Conservation (phyloP, 2,888 invertebrate species). For the Nomada lathburiana region DNA sequence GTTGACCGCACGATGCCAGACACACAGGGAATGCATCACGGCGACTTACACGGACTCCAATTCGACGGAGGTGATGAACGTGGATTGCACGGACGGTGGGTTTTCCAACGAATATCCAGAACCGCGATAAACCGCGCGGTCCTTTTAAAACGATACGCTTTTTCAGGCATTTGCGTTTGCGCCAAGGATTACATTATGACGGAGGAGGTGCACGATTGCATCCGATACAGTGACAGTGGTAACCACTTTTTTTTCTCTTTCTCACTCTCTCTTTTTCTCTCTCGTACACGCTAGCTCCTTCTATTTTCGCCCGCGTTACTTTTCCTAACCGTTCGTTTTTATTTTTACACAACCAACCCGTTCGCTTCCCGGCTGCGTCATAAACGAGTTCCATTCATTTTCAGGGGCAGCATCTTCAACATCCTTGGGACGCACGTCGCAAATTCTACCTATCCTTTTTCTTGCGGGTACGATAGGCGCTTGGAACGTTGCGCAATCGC, state of each 20-base stretch:
- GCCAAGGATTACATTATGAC: conserved; percentile 75
- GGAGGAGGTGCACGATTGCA: conserved; percentile 72
- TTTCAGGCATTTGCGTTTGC: conserved; percentile 77
- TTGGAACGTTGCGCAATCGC: background rate
- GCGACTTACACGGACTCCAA: conserved; percentile 73
- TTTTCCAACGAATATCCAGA: background rate
- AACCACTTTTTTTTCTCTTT: conserved; percentile 9
- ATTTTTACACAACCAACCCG: background rate
- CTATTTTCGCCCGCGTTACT: background rate
- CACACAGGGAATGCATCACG: conserved; percentile 75
- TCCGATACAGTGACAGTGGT: conserved; percentile 77
- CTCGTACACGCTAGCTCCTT: background rate
- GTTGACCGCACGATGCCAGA: conserved; percentile 69
- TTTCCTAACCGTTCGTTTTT: background rate
- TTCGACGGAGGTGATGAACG: conserved; percentile 73
- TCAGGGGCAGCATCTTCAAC: conserved; percentile 23
- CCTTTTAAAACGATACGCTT: background rate
- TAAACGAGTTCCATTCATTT: conserved; percentile 7
- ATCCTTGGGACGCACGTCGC: background rate
- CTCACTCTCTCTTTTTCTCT: background rate
- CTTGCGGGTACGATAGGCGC: background rate
- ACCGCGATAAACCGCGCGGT: background rate
- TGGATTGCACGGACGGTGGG: conserved; percentile 77
- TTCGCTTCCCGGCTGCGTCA: no score
- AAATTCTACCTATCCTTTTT: background rate